A percentile compares a stretch with the other conserved stretches of the same genome.
Evolutionary conservation across 2,888 invertebrate genomes (phyloP).

Genomic region (Rhagophthalmus giganteus): DNA sequence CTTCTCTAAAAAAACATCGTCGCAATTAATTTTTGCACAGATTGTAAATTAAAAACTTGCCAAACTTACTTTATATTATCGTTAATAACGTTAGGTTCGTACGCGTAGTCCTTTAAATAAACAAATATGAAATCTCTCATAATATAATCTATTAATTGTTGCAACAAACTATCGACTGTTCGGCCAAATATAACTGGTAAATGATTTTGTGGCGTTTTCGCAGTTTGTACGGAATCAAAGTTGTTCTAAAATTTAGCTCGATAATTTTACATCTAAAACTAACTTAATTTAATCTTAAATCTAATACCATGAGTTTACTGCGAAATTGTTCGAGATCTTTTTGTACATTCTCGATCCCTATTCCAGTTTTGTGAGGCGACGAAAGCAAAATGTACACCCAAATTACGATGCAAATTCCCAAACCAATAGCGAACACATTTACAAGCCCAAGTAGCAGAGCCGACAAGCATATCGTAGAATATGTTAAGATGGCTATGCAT

Average conservation of each 20-base stretch:
- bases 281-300: constrained; percentile 30
- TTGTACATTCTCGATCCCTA: constrained; percentile 63
- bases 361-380: constrained; percentile 65
- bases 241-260: constrained; percentile 39
- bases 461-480: constrained; percentile 44
- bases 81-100: constrained; percentile 56
- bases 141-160: constrained; percentile 78
- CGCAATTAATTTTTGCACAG: not conserved
- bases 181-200: constrained; percentile 81
- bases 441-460: constrained; percentile 40
- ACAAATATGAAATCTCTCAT: constrained; percentile 77
- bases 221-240: constrained; percentile 40
- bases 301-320: constrained; percentile 67
- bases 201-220: constrained; percentile 52
- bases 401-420: constrained; percentile 57
- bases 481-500: constrained; percentile 34
- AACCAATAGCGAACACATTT: constrained; percentile 39
- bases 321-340: constrained; percentile 65
- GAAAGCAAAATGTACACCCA: constrained; percentile 69
- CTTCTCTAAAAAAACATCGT: constrained; percentile 63
- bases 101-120: constrained; percentile 69
- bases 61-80: constrained; percentile 57
- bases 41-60: not conserved
- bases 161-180: constrained; percentile 80
- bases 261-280: not conserved